Conservation (phyloP, 2,113 vertebrate species). For the Myanophis thanlyinensis region DNA sequence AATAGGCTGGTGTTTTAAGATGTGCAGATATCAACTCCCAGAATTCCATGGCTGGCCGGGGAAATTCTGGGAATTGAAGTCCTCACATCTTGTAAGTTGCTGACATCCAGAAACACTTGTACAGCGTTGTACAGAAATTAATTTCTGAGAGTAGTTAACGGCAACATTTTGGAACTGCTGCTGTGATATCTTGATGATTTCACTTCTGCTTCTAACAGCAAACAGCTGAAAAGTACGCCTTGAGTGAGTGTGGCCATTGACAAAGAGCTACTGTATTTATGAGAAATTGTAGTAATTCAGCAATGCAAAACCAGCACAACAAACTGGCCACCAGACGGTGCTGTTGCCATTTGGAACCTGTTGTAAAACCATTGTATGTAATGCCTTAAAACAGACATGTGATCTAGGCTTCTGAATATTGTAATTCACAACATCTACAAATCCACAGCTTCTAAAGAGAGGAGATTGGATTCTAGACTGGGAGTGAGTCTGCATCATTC, state of each 20-base stretch:
- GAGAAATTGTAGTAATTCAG: neutral
- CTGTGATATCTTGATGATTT: neutral
- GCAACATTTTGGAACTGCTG: neutral
- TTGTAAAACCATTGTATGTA: neutral
- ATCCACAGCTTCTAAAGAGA: neutral
- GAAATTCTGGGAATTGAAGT: neutral
- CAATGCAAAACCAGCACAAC: neutral
- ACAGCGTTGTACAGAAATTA: neutral
- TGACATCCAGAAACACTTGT: too few species aligned
- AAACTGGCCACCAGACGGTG: conserved; percentile 17
- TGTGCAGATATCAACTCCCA: neutral
- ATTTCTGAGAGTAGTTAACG: neutral
- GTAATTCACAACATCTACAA: neutral
- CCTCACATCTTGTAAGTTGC: neutral
- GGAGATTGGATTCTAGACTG: neutral
- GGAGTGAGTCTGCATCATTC: neutral
- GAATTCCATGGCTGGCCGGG: neutral
- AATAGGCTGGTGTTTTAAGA: neutral
- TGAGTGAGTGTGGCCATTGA: neutral
- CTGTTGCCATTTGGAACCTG: neutral
- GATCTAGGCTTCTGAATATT: neutral
- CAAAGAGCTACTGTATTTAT: neutral
- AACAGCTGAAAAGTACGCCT: conserved; percentile 23
- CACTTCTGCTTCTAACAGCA: neutral
- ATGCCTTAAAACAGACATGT: neutral